A percentile compares a stretch with the other conserved stretches of the same genome.
Evolutionary conservation across 1,140 invertebrate genomes (phyloP).

Genomic region (Dinoponera quadriceps): DNA sequence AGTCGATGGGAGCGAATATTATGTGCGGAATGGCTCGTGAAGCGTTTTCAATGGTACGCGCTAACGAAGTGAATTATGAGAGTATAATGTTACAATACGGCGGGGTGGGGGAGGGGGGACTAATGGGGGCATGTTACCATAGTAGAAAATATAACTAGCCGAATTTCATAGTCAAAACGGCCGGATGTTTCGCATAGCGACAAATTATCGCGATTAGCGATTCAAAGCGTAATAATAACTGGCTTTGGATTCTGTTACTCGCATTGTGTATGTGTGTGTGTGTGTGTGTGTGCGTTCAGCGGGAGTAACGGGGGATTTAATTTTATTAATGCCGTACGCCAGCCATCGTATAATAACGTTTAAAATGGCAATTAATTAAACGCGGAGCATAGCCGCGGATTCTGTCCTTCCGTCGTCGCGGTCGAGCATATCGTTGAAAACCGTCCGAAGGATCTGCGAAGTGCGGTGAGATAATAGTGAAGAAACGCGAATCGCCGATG

Average conservation of each 20-base stretch:
- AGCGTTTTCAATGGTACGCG: constrained; percentile 13
- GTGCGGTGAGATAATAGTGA: neutral
- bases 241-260: constrained; percentile 56
- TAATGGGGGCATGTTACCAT: constrained; percentile 61
- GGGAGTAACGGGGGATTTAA: constrained; percentile 5
- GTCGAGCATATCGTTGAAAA: neutral
- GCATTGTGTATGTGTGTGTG: neutral
- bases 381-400: neutral
- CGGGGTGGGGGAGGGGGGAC: too few species aligned
- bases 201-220: constrained; percentile 66
- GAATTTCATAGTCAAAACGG: constrained; percentile 54
- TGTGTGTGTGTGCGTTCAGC: neutral
- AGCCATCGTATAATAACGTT: constrained; percentile 7
- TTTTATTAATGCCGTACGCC: constrained; percentile 60
- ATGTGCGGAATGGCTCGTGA: neutral
- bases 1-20: neutral
- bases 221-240: constrained; percentile 66
- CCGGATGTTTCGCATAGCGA: constrained; percentile 8
- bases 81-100: constrained; percentile 34
- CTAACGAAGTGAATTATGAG: constrained; percentile 40
- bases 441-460: neutral
- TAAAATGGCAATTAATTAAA: constrained; percentile 32
- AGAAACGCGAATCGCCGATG: neutral
- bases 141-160: constrained; percentile 49
- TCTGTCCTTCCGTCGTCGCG: neutral